Evolutionary conservation across 2,888 invertebrate genomes (phyloP).

Genomic region (Drosophila algonquin): DNA sequence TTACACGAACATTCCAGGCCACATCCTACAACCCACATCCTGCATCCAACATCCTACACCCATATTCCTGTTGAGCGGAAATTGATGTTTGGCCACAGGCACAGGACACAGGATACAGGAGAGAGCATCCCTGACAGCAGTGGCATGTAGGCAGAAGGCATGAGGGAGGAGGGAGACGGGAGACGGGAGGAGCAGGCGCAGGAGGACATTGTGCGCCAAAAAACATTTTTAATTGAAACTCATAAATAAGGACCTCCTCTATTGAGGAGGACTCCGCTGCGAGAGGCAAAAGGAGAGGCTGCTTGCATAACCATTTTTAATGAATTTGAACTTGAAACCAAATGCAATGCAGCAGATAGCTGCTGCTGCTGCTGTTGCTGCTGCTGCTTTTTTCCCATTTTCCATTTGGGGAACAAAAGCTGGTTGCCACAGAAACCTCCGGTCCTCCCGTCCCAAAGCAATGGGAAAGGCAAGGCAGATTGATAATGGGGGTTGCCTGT

Average conservation of each 20-base stretch:
- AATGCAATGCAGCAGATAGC: background rate
- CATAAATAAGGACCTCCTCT: conserved; percentile 63
- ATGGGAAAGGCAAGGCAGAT: conserved; percentile 12
- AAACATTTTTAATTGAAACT: conserved; percentile 76
- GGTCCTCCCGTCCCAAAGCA: too few species aligned
- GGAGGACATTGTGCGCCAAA: conserved; percentile 3
- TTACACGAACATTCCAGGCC: conserved; percentile 34
- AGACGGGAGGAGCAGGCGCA: background rate
- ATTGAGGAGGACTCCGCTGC: background rate
- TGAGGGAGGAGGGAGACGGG: too few species aligned
- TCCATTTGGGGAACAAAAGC: background rate
- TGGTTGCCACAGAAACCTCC: conserved; percentile 7
- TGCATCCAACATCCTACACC: background rate
- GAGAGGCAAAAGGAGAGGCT: background rate
- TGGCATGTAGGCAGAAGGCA: background rate
- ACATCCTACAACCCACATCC: background rate
- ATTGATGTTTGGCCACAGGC: conserved; percentile 47
- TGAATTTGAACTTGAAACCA: conserved; percentile 46
- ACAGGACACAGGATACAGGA: background rate
- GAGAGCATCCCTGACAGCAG: background rate
- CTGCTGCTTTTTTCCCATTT: background rate
- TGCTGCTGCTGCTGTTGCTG: background rate
- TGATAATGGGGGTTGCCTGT: conserved; percentile 20
- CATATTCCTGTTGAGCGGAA: conserved; percentile 34
- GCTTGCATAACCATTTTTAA: conserved; percentile 38